Conservation (phyloP, 2,888 invertebrate species). For the Xiphydria camelus region DNA sequence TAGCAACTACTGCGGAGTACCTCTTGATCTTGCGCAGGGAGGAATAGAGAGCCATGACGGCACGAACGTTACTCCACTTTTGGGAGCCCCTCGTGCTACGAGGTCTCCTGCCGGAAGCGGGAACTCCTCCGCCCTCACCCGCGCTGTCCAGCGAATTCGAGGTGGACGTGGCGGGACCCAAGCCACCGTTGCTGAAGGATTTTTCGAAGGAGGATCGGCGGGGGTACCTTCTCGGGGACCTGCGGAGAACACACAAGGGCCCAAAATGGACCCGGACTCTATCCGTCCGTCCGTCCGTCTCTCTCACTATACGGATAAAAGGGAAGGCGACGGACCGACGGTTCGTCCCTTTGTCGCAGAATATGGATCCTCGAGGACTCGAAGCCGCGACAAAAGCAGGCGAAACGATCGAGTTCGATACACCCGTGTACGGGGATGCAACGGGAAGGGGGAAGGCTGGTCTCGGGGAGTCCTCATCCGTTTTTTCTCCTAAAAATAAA, state of each 20-base stretch:
- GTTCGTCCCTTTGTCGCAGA: too few relatives aligned
- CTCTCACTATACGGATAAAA: conserved; percentile 17
- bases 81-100: conserved; percentile 59
- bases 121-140: conserved; percentile 50
- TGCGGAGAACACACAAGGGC: conserved; percentile 47
- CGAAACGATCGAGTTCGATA: too few relatives aligned
- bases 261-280: conserved; percentile 24
- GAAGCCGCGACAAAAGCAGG: too few relatives aligned
- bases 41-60: conserved; percentile 88
- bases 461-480: too few relatives aligned
- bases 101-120: conserved; percentile 40
- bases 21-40: conserved; percentile 89
- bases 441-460: too few relatives aligned
- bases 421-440: too few relatives aligned
- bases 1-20: conserved; percentile 57
- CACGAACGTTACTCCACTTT: conserved; percentile 85
- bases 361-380: too few relatives aligned
- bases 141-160: conserved; percentile 51
- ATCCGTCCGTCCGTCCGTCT: conserved; percentile 17
- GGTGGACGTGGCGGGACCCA: conserved; percentile 32
- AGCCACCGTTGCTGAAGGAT: conserved; percentile 45
- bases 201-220: conserved; percentile 30
- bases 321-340: too few relatives aligned
- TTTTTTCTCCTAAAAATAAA: too few relatives aligned
- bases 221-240: conserved; percentile 39